Conservation (phyloP, 2,113 vertebrate genomes). For the Athene cunicularia region DNA sequence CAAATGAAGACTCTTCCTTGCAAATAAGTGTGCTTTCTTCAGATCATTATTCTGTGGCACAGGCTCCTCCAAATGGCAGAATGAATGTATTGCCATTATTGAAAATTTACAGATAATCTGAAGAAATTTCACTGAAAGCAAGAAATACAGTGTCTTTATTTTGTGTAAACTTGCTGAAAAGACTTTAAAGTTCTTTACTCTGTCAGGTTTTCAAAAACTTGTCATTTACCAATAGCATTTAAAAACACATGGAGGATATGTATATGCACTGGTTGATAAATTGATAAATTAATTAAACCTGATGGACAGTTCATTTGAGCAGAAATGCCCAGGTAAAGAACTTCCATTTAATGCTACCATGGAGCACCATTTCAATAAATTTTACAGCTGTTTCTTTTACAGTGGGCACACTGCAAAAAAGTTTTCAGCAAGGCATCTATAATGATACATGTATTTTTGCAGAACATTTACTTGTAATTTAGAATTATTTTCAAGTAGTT, state of each 20-base stretch:
- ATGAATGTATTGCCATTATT: slow-evolving; percentile 65
- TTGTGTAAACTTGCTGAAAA: not conserved
- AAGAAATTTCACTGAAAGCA: slow-evolving; percentile 5
- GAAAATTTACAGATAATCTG: slow-evolving; percentile 11
- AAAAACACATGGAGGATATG: not conserved
- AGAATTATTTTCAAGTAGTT: not conserved
- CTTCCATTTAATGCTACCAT: not conserved
- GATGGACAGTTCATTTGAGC: not conserved
- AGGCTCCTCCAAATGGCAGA: slow-evolving; percentile 75
- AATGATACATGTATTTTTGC: not conserved
- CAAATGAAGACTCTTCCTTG: slow-evolving; percentile 49
- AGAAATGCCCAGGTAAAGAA: not conserved
- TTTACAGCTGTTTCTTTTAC: not conserved
- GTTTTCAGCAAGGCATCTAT: not conserved
- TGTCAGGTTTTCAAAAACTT: not conserved
- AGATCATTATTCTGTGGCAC: slow-evolving; percentile 58
- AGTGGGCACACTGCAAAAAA: not conserved
- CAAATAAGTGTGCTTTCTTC: slow-evolving; percentile 23
- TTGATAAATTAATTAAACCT: not conserved
- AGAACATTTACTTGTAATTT: not conserved
- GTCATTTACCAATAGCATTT: not conserved
- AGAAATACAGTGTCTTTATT: not conserved
- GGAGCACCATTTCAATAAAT: not conserved
- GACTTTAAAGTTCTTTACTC: not conserved
- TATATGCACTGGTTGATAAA: not conserved